These are phyloP conservation scores for Botia almorhae DNA, from an alignment of 2,797 vertebrate genomes.

Conservation along the genomic window DNA sequence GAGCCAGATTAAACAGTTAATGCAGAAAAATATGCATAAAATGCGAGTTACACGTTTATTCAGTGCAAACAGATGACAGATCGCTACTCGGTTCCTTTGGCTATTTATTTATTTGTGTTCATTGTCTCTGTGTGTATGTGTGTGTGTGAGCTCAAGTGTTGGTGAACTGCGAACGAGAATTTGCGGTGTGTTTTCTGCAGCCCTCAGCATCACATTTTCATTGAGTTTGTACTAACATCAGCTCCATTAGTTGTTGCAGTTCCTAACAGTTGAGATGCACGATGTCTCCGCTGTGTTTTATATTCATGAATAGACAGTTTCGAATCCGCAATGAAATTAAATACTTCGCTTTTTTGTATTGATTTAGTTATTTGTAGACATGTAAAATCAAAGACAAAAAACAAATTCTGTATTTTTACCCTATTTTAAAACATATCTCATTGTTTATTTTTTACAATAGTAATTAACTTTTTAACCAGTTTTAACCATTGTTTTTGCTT, in stretches of 20 bases:
- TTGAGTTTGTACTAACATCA: conserved; percentile 4
- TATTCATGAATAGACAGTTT: not conserved
- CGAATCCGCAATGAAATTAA: not conserved
- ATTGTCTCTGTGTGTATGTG: no score
- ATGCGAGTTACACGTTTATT: no score
- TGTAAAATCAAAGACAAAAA: no score
- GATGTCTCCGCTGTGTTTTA: no score
- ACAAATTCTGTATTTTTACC: no score
- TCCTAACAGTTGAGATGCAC: not conserved
- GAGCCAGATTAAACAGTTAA: not conserved
- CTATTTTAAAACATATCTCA: no score
- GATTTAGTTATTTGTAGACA: no score
- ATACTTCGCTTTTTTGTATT: not conserved
- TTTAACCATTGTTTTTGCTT: no score
- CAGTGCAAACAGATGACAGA: no score
- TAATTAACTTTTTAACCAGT: no score
- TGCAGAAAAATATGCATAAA: not conserved
- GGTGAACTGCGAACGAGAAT: conserved; percentile 11
- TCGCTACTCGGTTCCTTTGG: not conserved
- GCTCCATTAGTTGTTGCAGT: conserved; percentile 7
- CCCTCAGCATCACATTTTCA: conserved; percentile 26
- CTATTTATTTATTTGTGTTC: no score
- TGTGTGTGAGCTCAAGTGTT: not conserved
- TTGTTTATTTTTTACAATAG: no score
- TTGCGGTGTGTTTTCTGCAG: conserved; percentile 28